Conservation (phyloP, 2,113 vertebrate species). For the Proterorhinus semilunaris region DNA sequence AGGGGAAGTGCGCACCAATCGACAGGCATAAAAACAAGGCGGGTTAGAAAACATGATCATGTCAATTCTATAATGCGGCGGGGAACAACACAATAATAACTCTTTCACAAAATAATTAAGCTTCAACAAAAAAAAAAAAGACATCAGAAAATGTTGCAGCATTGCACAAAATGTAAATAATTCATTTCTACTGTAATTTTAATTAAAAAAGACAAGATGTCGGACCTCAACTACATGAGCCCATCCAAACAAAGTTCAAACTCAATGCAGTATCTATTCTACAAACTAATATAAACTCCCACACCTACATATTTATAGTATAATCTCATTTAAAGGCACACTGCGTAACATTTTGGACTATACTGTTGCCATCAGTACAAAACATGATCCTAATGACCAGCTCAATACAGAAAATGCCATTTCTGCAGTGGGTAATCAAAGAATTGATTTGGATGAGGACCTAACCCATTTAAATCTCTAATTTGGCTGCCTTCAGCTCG, state of each 20-base stretch:
- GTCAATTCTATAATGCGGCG: conserved; percentile 10
- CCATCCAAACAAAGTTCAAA: no score
- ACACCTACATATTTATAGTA: no score
- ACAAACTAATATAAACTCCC: no score
- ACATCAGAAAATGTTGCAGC: neutral
- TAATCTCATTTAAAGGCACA: no score
- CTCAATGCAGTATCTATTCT: no score
- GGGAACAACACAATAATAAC: conserved; percentile 4
- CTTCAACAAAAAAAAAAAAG: neutral
- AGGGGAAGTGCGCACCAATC: conserved; percentile 25
- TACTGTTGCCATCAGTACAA: no score
- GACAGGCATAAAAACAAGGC: conserved; percentile 18
- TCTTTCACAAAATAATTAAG: conserved; percentile 25
- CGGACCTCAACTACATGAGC: no score
- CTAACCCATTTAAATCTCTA: neutral
- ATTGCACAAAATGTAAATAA: neutral
- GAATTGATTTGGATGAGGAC: conserved; percentile 9
- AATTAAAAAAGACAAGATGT: neutral
- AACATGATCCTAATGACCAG: no score
- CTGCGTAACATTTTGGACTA: no score
- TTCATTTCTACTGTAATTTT: neutral
- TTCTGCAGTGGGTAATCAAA: no score
- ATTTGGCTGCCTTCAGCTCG: neutral
- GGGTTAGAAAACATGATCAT: conserved; percentile 6
- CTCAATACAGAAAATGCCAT: no score